Percentiles rank a stretch among this genome's conserved stretches.
These are phyloP conservation scores for Urocitellus parryii DNA, from an alignment of 2,113 vertebrate genomes.

Conservation along the genomic window DNA sequence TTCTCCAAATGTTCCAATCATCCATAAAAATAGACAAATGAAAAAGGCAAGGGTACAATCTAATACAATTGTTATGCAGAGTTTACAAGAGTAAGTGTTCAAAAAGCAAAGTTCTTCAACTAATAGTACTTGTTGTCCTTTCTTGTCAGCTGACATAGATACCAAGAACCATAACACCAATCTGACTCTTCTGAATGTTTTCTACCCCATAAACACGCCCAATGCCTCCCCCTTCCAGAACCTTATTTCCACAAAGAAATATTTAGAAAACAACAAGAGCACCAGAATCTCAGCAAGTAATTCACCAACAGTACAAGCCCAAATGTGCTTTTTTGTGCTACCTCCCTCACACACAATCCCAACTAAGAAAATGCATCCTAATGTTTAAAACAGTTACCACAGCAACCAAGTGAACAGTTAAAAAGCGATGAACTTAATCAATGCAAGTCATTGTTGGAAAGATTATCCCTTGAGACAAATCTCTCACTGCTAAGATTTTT, in stretches of 20 bases:
- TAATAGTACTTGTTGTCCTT: not conserved
- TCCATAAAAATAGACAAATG: not conserved
- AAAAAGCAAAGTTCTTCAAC: not conserved
- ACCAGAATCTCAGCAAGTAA: not conserved
- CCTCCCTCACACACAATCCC: not conserved
- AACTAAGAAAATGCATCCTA: slow-evolving; percentile 52
- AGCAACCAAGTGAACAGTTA: slow-evolving; percentile 78
- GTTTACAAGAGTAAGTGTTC: not conserved
- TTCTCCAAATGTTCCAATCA: not conserved
- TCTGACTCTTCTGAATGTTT: not conserved
- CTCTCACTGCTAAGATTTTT: slow-evolving; percentile 79
- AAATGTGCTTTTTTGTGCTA: not conserved
- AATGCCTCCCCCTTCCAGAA: not conserved
- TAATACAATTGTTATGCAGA: not conserved
- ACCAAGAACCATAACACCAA: not conserved
- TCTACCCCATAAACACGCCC: not conserved
- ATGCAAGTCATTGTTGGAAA: slow-evolving; percentile 75
- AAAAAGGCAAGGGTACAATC: not conserved
- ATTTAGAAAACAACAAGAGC: slow-evolving; percentile 13
- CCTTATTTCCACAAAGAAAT: slow-evolving; percentile 21
- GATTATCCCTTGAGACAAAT: slow-evolving; percentile 79
- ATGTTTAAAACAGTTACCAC: slow-evolving; percentile 76
- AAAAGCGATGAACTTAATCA: slow-evolving; percentile 77
- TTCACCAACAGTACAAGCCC: not conserved
- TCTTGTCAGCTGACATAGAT: not conserved